Evolutionary conservation across 92 coral and sea anemone species (phyloP), one percentile per base, ranked within the genome.

Genomic region (Nematostella vectensis): DNA sequence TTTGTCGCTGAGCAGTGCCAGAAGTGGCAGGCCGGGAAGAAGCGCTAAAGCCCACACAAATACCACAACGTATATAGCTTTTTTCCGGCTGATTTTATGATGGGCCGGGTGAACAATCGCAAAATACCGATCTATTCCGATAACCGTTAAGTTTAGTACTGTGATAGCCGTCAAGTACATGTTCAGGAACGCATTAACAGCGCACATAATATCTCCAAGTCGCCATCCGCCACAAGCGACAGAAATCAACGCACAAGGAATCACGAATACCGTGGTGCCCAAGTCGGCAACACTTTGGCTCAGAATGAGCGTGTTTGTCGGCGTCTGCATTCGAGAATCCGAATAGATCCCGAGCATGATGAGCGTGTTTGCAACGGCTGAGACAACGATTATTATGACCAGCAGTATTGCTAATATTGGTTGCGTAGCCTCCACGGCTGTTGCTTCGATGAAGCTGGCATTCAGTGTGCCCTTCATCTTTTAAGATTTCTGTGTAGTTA

Each of bases 161-260:
- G 96, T 87, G 31, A 72, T 55, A 24, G 68, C 74, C 15, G 96
- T 81, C 42, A 87, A 87, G 59, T 54, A 78, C 85, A 81, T 58
- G 83, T 87, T 87, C 8, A 81, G 69, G 47, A 81, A 81, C 0
- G 69, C 61, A 25, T 63, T 67, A 2, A 57, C 82, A 6, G 28
- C 23, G 55, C 85, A 76, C 42, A 77, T 9, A 1, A 27, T 36
- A 12, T 72, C 55, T 12, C 89, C 83, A 18, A 81, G 59, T 13
- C 78, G 56, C 96, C 96, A 87, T 0, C 65, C 63, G 36, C 71
- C 85, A 10, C 50, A 15, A 2, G 63, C 66, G 31, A 87, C 85
- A 28, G 96, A 79, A 18, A 74, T 50, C 9, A 68, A 47, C 0
- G 89, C 85, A 16, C 73, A 59, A 13, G 84, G 76, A 20, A 77